Evolutionary conservation across 2,113 vertebrate species (phyloP), one percentile per base, ranked within the genome.

Genomic region (Larimichthys polyactis): DNA sequence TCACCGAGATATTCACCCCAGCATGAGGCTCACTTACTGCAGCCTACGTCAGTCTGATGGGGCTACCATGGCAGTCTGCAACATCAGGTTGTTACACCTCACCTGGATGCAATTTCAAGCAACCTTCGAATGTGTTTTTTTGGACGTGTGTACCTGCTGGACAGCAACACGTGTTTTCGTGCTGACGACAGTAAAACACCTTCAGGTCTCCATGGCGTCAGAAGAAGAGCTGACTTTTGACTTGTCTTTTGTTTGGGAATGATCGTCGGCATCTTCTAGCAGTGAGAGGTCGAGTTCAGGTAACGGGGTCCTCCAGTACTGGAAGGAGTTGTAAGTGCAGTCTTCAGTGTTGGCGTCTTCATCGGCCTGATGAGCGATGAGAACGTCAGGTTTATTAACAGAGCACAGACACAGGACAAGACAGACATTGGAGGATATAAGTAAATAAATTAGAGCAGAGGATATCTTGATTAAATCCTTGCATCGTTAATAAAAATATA

Each of bases 201-300:
- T 51, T 98, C 96, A 98, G 63, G 94, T 96, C 86, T 99, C 97
- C 97, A 99, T 99, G 74, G 75, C 84, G 17, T 97, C 96, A 22
- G 89, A 89, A 24, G 60, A 62, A 0, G 49, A 29, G 5, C 85
- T 92, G 17, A 79, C 76, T 76, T 85, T 90, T 60, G 70, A 27
- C 57, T 82, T 83, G 14, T 82, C 83, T 52, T 68, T 90, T 65
- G 71, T 69, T 49, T 75, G 68, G 16, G 81, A 22, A 14, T 14
- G 15, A 7, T 49, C 49, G 1, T 16, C 44, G 1, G 71, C 20
- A 24, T 92, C 92, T 63, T 96, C 94, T 63, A 99, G 91, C 78
- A 97, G 95, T 60, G 96, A 95, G 55, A 97, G 83, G 83, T 98
- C 95, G 46, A 99, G 52, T 60, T 94, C 60, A 8, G 97, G 97